Percentiles rank a stretch among this genome's conserved stretches.
phyloP scores from a whole-genome alignment of 2,888 invertebrate genomes.

The Melinaea marsaeus region DNA sequence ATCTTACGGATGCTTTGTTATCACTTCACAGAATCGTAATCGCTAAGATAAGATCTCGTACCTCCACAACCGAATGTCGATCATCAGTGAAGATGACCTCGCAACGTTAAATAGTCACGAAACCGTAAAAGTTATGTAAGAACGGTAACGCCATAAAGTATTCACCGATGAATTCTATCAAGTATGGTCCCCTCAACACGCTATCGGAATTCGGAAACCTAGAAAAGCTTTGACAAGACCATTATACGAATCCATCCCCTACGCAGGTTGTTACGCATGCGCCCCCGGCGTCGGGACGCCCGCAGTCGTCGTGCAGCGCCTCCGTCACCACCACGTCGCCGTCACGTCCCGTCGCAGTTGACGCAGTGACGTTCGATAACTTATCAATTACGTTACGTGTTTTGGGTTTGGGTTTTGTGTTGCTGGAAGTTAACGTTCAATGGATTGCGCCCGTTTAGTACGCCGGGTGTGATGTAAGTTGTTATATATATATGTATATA shows the following conservation, averaged over 20 bases:
- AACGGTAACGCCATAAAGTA: conserved; percentile 11
- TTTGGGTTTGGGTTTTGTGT: conserved; percentile 27
- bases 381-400: conserved; percentile 23
- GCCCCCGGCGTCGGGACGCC: conserved; percentile 49
- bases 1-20: no score
- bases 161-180: conserved; percentile 29
- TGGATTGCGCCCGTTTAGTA: conserved; percentile 23
- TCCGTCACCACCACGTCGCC: conserved; percentile 36
- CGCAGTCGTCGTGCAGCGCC: conserved; percentile 57
- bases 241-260: conserved; percentile 52
- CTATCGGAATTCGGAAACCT: conserved; percentile 52
- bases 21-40: no score
- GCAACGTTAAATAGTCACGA: neutral
- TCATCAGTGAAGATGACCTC: neutral
- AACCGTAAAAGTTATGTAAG: neutral
- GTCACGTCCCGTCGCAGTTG: conserved; percentile 29
- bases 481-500: neutral
- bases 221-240: conserved; percentile 45
- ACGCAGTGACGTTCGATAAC: conserved; percentile 57
- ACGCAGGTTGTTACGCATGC: conserved; percentile 53
- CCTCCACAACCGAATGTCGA: neutral
- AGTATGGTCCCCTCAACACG: conserved; percentile 28
- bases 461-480: conserved; percentile 26
- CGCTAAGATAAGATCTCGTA: no score
- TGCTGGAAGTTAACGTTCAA: conserved; percentile 25